Percentiles rank a stretch among this genome's conserved stretches.
Evolutionary conservation across 2,113 vertebrate species (phyloP).

Genomic region (chimpanzee (Pan troglodytes)): NHGRI_mPanTro3-v2.1_pri NC_072416.2:71385501-71386000

Average conservation of each 20-base stretch:
- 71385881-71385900: conserved; percentile 28
- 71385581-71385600: neutral
- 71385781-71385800: neutral
- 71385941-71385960: neutral
- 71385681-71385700: neutral
- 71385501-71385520: neutral
- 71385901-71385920: neutral
- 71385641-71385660: neutral
- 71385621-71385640: neutral
- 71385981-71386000: neutral
- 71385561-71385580: neutral
- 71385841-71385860: neutral
- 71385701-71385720: conserved; percentile 10
- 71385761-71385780: no score
- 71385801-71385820: neutral
- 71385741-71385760: neutral
- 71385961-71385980: neutral
- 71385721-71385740: neutral
- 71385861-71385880: neutral
- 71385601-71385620: neutral
- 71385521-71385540: neutral
- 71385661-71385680: neutral
- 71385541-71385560: neutral
- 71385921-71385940: neutral
- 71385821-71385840: neutral